phyloP scores from a whole-genome alignment of 2,797 vertebrate genomes.

The Oreochromis mossambicus region DNA sequence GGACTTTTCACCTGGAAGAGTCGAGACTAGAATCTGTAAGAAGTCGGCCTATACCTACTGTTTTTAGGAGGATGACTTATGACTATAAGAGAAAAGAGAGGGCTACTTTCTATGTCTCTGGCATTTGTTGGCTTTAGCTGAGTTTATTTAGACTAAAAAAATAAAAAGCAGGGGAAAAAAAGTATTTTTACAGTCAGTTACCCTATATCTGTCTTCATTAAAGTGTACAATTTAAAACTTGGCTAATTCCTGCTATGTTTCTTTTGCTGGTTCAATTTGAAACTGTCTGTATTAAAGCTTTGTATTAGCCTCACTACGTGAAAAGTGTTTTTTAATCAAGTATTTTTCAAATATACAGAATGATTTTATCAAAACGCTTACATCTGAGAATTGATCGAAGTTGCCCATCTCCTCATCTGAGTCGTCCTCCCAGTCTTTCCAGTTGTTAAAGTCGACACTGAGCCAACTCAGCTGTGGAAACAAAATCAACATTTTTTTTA shows the following conservation, averaged over 20 bases:
- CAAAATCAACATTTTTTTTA: background rate
- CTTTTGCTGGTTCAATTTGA: background rate
- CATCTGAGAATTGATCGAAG: constrained; percentile 94
- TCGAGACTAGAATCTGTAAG: background rate
- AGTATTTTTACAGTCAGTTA: background rate
- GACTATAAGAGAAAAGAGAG: background rate
- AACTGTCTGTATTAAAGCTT: background rate
- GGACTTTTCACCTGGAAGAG: background rate
- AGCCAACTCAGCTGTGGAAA: constrained; percentile 90
- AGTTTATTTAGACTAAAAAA: background rate
- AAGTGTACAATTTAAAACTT: background rate
- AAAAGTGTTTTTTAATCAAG: background rate
- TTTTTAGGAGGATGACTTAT: background rate
- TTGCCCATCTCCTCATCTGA: constrained; percentile 94
- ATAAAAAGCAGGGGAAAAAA: accelerated
- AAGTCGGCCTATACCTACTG: background rate
- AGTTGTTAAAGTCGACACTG: constrained; percentile 97
- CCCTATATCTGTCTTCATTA: background rate
- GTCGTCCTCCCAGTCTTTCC: constrained; percentile 98
- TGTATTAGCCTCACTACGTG: background rate
- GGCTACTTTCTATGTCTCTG: background rate
- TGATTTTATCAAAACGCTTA: constrained; percentile 41
- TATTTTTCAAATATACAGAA: background rate
- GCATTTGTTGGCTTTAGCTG: background rate
- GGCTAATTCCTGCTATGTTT: background rate